Conservation (phyloP, 1,140 invertebrate genomes). For the Euwallacea similis region DNA sequence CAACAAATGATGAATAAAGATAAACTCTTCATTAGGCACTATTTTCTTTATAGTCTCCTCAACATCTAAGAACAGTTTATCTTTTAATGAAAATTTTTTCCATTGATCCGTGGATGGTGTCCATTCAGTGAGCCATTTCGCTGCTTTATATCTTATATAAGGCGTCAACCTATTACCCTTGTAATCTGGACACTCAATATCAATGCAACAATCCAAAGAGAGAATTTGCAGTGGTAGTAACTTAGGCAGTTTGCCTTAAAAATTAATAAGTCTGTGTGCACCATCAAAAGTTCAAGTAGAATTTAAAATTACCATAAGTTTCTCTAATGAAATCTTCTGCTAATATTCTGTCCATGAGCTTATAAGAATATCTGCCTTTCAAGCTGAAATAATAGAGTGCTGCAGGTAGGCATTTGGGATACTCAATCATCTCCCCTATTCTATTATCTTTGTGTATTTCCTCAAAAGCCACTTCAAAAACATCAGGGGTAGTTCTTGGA, state of each 20-base stretch:
- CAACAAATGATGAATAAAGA: slow-evolving; percentile 57
- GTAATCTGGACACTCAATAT: slow-evolving; percentile 63
- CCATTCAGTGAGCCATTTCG: slow-evolving; percentile 55
- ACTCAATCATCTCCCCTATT: slow-evolving; percentile 55
- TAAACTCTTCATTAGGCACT: slow-evolving; percentile 52
- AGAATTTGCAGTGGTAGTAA: slow-evolving; percentile 56
- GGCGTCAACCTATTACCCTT: slow-evolving; percentile 56
- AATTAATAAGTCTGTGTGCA: slow-evolving; percentile 4
- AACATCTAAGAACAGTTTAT: slow-evolving; percentile 56
- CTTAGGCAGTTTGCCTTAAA: slow-evolving; percentile 36
- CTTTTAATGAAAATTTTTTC: slow-evolving; percentile 52
- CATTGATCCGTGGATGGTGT: slow-evolving; percentile 54
- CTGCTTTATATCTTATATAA: slow-evolving; percentile 50
- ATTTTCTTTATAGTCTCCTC: slow-evolving; percentile 47
- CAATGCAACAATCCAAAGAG: slow-evolving; percentile 57
- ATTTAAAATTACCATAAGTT: slow-evolving; percentile 50
- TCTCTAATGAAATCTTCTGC: slow-evolving; percentile 54
- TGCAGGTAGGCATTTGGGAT: slow-evolving; percentile 53
- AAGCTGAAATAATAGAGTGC: slow-evolving; percentile 57
- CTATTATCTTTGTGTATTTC: slow-evolving; percentile 56
- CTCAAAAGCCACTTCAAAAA: slow-evolving; percentile 55
- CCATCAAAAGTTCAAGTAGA: neutral
- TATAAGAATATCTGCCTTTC: slow-evolving; percentile 55
- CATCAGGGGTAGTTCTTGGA: slow-evolving; percentile 49
- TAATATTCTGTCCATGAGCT: slow-evolving; percentile 57